phyloP scores from a whole-genome alignment of 2,113 vertebrate genomes.

The Petrocephalus microphthalmus region DNA sequence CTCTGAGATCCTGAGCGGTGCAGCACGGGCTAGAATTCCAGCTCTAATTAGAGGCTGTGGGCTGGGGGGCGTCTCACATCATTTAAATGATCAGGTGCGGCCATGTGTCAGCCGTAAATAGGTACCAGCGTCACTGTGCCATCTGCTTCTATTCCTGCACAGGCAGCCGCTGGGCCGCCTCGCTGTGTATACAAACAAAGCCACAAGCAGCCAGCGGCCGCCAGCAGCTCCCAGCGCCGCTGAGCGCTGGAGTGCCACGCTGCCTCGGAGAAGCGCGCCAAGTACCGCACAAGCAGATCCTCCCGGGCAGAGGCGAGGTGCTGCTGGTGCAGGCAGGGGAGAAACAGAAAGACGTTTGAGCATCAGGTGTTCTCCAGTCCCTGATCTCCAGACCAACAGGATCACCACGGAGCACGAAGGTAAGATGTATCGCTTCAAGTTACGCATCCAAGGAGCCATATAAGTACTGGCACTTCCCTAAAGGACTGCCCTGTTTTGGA shows the following conservation, averaged over 20 bases:
- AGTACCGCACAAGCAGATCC: too few species aligned
- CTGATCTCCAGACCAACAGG: background rate
- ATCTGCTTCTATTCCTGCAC: constrained; percentile 11
- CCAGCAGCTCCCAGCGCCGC: background rate
- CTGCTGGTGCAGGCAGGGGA: background rate
- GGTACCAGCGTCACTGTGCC: background rate
- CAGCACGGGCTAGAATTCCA: background rate
- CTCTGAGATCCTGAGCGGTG: background rate
- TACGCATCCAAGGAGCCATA: background rate
- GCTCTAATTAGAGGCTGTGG: background rate
- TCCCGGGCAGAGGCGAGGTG: background rate
- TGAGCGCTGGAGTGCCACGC: background rate
- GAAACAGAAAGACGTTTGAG: background rate
- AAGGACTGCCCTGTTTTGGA: background rate
- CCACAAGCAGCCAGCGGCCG: background rate
- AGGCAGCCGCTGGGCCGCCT: background rate
- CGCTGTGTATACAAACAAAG: constrained; percentile 20
- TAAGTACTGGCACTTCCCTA: background rate
- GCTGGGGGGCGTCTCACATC: background rate
- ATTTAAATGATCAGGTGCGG: background rate
- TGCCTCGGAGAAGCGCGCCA: background rate
- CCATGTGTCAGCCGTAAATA: constrained; percentile 13
- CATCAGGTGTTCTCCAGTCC: background rate
- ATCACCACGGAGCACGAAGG: background rate
- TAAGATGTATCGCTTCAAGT: background rate